phyloP scores from a whole-genome alignment of 2,888 invertebrate species.

The Agonopterix heracliana region DNA sequence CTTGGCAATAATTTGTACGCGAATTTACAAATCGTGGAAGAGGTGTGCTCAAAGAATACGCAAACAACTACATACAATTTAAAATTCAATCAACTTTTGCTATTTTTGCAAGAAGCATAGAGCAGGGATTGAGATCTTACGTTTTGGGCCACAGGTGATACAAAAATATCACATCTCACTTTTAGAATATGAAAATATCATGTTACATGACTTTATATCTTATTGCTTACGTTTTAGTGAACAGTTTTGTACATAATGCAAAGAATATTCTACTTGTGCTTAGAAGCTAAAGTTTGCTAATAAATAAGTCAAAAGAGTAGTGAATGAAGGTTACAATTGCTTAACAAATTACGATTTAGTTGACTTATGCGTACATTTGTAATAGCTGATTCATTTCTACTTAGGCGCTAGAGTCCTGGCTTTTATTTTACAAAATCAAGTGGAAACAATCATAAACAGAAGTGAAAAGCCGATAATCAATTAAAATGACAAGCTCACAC shows the following conservation, averaged over 20 bases:
- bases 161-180: constrained; percentile 61
- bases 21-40: constrained; percentile 10
- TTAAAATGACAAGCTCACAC: constrained; percentile 65
- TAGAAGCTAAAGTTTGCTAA: constrained; percentile 48
- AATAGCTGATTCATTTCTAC: constrained; percentile 15
- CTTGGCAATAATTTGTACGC: constrained; percentile 19
- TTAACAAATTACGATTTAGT: constrained; percentile 32
- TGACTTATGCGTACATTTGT: constrained; percentile 19
- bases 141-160: constrained; percentile 41
- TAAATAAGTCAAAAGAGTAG: constrained; percentile 55
- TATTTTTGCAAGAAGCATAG: neutral
- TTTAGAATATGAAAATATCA: constrained; percentile 69
- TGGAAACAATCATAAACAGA: constrained; percentile 27
- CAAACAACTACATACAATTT: no score
- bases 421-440: constrained; percentile 6
- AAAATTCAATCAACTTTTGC: neutral
- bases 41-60: no score
- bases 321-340: constrained; percentile 38
- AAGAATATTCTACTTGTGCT: constrained; percentile 54
- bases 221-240: constrained; percentile 51
- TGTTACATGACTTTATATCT: constrained; percentile 37
- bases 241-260: constrained; percentile 58
- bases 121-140: constrained; percentile 9
- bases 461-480: constrained; percentile 45
- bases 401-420: constrained; percentile 14